These are phyloP conservation scores for Lepus americanus DNA, from an alignment of 2,113 vertebrate species.

Conservation along the genomic window DNA sequence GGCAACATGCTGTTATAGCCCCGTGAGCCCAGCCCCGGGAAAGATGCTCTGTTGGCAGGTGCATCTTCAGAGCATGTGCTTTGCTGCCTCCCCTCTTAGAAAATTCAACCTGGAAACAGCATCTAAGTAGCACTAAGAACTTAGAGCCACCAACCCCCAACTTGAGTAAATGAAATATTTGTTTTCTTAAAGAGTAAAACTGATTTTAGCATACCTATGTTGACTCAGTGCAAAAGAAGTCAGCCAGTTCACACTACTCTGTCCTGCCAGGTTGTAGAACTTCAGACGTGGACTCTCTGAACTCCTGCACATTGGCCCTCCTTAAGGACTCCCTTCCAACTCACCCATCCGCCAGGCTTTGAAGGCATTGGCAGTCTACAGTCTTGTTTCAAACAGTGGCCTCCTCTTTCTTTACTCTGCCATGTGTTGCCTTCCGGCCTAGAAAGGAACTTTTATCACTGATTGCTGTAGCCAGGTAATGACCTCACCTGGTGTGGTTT, in stretches of 20 bases:
- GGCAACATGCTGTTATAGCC: neutral
- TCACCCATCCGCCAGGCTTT: neutral
- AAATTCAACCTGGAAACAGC: neutral
- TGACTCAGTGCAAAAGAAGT: neutral
- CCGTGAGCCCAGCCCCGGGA: neutral
- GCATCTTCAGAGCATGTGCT: neutral
- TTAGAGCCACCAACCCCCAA: neutral
- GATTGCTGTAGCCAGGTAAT: neutral
- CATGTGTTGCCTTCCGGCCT: neutral
- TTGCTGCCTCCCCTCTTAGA: neutral
- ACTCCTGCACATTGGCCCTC: neutral
- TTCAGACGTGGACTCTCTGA: too few species aligned
- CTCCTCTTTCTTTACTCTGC: neutral
- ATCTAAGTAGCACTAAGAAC: neutral
- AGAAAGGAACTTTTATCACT: neutral
- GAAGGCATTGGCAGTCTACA: neutral
- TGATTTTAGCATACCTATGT: neutral
- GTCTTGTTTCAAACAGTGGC: neutral
- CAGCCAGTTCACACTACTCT: neutral
- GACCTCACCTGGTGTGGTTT: too few species aligned
- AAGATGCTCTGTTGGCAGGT: neutral
- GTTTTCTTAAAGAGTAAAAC: neutral
- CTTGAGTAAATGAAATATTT: neutral
- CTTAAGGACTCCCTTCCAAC: neutral
- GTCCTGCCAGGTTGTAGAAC: neutral